phyloP scores from a whole-genome alignment of 1,140 invertebrate species.

The Vollenhovia emeryi region DNA sequence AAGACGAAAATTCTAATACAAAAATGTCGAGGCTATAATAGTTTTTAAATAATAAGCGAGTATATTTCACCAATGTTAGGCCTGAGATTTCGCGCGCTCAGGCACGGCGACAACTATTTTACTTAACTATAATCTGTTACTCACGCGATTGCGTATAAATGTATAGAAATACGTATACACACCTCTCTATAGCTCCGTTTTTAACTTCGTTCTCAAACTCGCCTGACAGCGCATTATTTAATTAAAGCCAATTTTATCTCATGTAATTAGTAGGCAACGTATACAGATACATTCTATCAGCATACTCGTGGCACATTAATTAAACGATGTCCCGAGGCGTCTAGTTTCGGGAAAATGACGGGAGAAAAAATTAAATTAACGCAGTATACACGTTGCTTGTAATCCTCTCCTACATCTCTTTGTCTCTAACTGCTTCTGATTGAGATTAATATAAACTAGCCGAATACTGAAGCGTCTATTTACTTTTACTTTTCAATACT shows the following conservation, averaged over 20 bases:
- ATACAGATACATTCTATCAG: background rate
- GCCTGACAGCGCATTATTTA: background rate
- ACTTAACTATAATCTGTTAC: background rate
- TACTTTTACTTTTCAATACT: background rate
- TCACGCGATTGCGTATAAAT: background rate
- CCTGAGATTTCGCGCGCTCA: no score
- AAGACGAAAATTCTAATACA: no score
- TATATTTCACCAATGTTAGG: no score
- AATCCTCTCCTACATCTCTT: background rate
- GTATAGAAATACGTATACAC: background rate
- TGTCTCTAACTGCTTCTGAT: background rate
- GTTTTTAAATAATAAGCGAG: no score
- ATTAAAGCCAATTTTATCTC: conserved; percentile 26
- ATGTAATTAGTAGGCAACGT: background rate
- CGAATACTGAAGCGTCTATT: background rate
- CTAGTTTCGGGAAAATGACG: conserved; percentile 1
- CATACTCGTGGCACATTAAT: conserved; percentile 12
- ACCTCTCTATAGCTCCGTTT: background rate
- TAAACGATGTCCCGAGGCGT: conserved; percentile 5
- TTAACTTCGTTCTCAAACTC: background rate
- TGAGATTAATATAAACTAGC: background rate
- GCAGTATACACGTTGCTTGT: background rate
- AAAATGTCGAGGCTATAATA: no score
- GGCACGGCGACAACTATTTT: no score
- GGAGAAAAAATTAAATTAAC: background rate